Conservation (phyloP, 2,113 vertebrate species). For the Ptychochromis oligacanthus region DNA sequence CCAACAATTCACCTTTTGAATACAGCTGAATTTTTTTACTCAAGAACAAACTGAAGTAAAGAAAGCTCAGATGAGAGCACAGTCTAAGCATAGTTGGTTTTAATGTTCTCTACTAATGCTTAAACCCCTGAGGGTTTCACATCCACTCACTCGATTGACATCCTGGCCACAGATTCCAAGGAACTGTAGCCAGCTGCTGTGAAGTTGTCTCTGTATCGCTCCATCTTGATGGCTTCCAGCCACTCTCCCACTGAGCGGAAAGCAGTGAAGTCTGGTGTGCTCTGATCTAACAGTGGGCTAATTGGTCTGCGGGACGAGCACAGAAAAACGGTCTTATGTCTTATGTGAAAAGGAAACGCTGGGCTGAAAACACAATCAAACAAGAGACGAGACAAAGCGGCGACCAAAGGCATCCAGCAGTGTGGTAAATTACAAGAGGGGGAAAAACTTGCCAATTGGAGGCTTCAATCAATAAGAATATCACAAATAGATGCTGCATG, state of each 20-base stretch:
- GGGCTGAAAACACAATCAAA: constrained; percentile 48
- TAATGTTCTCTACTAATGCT: constrained; percentile 34
- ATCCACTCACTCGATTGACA: constrained; percentile 96
- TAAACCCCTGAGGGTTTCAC: constrained; percentile 4
- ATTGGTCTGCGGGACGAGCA: constrained; percentile 86
- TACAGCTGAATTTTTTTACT: background rate
- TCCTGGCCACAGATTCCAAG: constrained; percentile 96
- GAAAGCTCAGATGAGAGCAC: background rate
- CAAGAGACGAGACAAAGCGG: constrained; percentile 31
- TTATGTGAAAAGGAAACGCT: constrained; percentile 49
- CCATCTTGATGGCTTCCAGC: constrained; percentile 99
- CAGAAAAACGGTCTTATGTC: constrained; percentile 74
- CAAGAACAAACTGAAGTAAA: background rate
- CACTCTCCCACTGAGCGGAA: constrained; percentile 98
- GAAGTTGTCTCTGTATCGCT: constrained; percentile 98
- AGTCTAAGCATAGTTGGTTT: constrained; percentile 1
- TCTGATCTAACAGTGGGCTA: constrained; percentile 98
- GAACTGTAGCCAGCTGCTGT: constrained; percentile 97
- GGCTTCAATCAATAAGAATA: constrained; percentile 49
- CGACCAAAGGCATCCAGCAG: constrained; percentile 46
- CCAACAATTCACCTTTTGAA: background rate
- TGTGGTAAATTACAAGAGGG: constrained; percentile 37
- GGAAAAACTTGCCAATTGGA: constrained; percentile 24
- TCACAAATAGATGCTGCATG: constrained; percentile 42
- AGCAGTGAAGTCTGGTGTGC: constrained; percentile 93